phyloP scores from a whole-genome alignment of 30 jellyfish, hydroid and myxozoan species.

The Cassiopea andromeda region DNA sequence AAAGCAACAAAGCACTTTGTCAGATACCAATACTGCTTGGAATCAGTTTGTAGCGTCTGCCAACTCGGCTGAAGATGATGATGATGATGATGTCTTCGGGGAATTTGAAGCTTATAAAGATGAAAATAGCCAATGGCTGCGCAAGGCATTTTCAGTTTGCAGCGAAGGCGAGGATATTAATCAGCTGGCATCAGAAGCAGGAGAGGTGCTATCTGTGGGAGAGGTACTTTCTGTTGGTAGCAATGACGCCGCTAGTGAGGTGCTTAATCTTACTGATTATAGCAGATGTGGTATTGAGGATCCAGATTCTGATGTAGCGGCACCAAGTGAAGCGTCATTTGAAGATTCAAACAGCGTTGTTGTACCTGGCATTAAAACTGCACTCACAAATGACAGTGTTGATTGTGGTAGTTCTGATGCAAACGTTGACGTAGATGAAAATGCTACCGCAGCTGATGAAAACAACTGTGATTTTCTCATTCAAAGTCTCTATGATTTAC shows the following conservation, averaged over 20 bases:
- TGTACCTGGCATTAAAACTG: too few species aligned
- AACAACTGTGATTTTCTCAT: not conserved
- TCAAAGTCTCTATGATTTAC: conserved; percentile 3
- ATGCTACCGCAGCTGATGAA: not conserved
- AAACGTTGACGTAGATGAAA: not conserved
- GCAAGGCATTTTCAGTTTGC: conserved; percentile 90
- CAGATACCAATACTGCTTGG: not conserved
- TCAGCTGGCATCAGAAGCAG: conserved; percentile 95
- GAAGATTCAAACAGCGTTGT: too few species aligned
- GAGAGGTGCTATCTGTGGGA: conserved; percentile 41
- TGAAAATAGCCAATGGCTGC: conserved; percentile 82
- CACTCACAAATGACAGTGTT: too few species aligned
- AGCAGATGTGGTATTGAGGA: too few species aligned
- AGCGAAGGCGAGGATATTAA: conserved; percentile 94
- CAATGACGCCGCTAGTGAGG: too few species aligned
- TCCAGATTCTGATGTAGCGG: too few species aligned
- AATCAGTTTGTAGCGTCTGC: not conserved
- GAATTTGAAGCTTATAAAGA: conserved; percentile 52
- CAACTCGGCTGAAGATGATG: not conserved
- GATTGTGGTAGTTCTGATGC: too few species aligned
- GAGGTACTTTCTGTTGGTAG: conserved; percentile 2
- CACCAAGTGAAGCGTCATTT: too few species aligned
- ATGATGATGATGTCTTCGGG: conserved; percentile 59
- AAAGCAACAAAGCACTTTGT: not conserved
- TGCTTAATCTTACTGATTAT: too few species aligned